phyloP scores from a whole-genome alignment of 2,797 vertebrate species.

The Malacoraja senta region DNA sequence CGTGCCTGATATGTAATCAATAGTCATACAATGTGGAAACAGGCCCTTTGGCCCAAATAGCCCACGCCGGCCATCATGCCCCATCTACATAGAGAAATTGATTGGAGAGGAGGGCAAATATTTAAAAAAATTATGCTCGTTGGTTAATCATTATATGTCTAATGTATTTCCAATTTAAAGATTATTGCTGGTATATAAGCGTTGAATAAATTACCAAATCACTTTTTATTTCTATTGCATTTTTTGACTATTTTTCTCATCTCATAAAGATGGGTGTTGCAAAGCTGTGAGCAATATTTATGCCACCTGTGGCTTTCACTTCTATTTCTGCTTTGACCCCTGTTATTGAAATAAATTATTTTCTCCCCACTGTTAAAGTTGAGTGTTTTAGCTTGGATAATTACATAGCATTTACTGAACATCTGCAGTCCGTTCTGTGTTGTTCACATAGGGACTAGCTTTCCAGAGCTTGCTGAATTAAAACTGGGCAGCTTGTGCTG shows the following conservation, averaged over 20 bases:
- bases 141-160: background rate
- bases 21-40: too few relatives aligned
- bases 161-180: background rate
- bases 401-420: background rate
- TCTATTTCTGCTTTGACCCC: background rate
- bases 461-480: too few relatives aligned
- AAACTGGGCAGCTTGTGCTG: background rate
- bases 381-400: background rate
- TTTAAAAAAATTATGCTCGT: background rate
- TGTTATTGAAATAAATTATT: background rate
- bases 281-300: background rate
- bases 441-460: background rate
- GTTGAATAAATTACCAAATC: background rate
- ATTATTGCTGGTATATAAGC: background rate
- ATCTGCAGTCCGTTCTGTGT: background rate
- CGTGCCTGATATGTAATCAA: too few relatives aligned
- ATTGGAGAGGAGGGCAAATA: background rate
- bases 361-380: background rate
- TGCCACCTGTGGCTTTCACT: background rate
- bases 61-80: too few relatives aligned
- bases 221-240: background rate
- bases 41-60: too few relatives aligned
- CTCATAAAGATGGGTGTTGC: background rate
- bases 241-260: background rate
- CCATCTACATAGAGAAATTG: too few relatives aligned